Percentiles rank a stretch among this genome's conserved stretches.
Conservation (phyloP, 2,888 invertebrate species). For the Cerastis rubricosa region DNA sequence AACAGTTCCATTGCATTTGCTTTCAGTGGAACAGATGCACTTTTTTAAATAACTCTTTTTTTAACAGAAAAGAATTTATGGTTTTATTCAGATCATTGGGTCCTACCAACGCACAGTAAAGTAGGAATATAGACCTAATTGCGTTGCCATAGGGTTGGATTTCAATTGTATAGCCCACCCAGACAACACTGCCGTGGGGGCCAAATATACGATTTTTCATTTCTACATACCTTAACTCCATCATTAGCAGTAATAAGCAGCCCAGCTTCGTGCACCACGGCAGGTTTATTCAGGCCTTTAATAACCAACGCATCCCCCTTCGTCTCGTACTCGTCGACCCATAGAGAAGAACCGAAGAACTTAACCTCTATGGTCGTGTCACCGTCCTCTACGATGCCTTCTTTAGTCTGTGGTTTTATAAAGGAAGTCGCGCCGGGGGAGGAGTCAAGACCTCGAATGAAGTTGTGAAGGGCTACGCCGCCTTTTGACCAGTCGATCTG, state of each 20-base stretch:
- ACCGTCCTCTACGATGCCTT: slow-evolving; percentile 79
- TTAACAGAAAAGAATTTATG: background rate
- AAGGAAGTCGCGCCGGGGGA: slow-evolving; percentile 97
- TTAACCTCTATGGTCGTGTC: slow-evolving; percentile 81
- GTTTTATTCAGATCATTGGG: background rate
- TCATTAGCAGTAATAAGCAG: slow-evolving; percentile 95
- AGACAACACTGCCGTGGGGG: background rate
- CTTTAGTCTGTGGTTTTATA: slow-evolving; percentile 82
- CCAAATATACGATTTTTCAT: background rate
- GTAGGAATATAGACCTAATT: background rate
- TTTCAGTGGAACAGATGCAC: no score
- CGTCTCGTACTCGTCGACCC: slow-evolving; percentile 90
- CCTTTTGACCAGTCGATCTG: slow-evolving; percentile 93
- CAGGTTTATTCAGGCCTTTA: slow-evolving; percentile 91
- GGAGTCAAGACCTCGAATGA: slow-evolving; percentile 98
- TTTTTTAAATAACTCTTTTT: background rate
- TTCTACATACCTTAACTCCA: slow-evolving; percentile 90
- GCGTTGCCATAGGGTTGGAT: background rate
- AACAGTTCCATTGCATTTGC: background rate
- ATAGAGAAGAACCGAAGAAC: slow-evolving; percentile 95
- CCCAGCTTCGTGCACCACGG: slow-evolving; percentile 94
- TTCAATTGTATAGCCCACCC: background rate
- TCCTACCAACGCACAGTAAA: background rate
- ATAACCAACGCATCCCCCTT: slow-evolving; percentile 91
- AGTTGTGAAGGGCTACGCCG: slow-evolving; percentile 96